A percentile compares a stretch with the other conserved stretches of the same genome.
phyloP scores from a whole-genome alignment of 2,888 invertebrate genomes.

The Harpagoxenus sublaevis region DNA sequence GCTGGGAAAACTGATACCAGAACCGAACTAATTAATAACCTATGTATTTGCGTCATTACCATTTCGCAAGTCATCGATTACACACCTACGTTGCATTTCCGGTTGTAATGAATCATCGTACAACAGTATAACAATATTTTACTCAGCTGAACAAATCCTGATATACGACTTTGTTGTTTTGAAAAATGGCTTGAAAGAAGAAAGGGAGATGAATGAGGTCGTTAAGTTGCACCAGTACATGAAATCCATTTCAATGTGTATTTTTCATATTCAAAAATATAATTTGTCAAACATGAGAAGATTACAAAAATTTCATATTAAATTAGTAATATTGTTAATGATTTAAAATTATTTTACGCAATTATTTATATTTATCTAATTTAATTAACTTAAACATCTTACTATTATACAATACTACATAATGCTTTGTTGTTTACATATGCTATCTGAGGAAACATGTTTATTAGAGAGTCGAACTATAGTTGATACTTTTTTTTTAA shows the following conservation, averaged over 20 bases:
- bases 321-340: background rate
- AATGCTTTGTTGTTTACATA: background rate
- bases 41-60: conserved; percentile 30
- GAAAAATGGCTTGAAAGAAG: background rate
- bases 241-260: background rate
- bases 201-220: conserved; percentile 2
- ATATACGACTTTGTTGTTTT: background rate
- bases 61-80: conserved; percentile 34
- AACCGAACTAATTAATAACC: conserved; percentile 39
- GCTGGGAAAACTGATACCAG: conserved; percentile 22
- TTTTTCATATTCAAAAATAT: background rate
- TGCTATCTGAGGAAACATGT: background rate
- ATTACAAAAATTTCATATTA: background rate
- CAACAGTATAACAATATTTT: conserved; percentile 10
- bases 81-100: conserved; percentile 4
- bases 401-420: background rate
- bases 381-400: background rate
- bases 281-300: background rate
- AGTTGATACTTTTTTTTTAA: background rate
- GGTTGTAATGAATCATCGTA: background rate
- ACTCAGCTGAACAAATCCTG: conserved; percentile 7
- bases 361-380: background rate
- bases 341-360: background rate
- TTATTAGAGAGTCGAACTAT: background rate
- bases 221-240: background rate